phyloP scores from a whole-genome alignment of 1,140 invertebrate genomes.

The Calliphora vicina region DNA sequence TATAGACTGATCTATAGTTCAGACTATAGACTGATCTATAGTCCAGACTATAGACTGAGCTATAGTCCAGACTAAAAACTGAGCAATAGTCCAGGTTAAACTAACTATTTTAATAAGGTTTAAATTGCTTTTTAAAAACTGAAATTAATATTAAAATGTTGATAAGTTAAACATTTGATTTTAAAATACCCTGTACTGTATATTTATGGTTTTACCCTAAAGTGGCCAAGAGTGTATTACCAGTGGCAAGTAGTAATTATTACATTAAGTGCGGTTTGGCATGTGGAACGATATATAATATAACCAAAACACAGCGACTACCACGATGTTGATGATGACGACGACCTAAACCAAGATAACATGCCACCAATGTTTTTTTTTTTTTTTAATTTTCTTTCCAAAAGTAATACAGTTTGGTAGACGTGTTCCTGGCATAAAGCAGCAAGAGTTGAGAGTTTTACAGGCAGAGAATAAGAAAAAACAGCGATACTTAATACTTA shows the following conservation, averaged over 20 bases:
- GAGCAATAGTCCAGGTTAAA: no score
- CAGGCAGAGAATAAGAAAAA: not conserved
- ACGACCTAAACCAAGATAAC: conserved; percentile 6
- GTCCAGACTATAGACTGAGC: no score
- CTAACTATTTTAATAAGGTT: no score
- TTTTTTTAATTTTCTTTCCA: not conserved
- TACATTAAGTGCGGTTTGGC: conserved; percentile 53
- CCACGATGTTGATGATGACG: not conserved
- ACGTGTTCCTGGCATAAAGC: not conserved
- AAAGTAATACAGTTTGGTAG: not conserved
- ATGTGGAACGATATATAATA: conserved; percentile 50
- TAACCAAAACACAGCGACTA: conserved; percentile 49
- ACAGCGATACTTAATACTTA: not conserved
- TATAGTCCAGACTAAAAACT: no score
- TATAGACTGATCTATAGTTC: no score
- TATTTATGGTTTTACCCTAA: not conserved
- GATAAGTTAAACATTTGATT: no score
- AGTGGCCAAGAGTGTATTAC: conserved; percentile 30
- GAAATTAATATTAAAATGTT: no score
- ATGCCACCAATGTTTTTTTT: not conserved
- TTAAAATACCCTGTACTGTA: not conserved
- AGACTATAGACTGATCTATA: no score
- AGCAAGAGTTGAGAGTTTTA: not conserved
- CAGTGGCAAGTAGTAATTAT: conserved; percentile 64
- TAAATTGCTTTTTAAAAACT: no score